These are phyloP conservation scores for Gerris lacustris DNA, from an alignment of 2,888 invertebrate species.

Conservation along the genomic window DNA sequence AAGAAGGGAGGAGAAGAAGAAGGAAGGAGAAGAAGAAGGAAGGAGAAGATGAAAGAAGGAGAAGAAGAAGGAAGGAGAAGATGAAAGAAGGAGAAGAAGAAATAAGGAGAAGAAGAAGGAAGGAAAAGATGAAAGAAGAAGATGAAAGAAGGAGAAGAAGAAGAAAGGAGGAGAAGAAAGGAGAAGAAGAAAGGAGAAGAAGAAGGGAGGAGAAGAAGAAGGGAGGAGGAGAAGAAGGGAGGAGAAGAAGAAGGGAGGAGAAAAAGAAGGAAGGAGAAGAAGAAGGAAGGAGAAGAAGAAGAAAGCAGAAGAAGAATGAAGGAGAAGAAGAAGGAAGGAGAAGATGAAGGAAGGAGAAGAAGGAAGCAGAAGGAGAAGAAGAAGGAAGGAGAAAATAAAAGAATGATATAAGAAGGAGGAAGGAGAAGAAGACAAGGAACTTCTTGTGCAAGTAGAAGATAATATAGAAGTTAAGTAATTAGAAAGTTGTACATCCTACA, in stretches of 20 bases:
- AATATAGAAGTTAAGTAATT: too few species aligned
- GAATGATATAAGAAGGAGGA: too few species aligned
- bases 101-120: slow-evolving; percentile 7
- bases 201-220: neutral
- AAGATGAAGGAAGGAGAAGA: slow-evolving; percentile 8
- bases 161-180: slow-evolving; percentile 8
- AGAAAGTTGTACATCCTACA: too few species aligned
- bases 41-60: too few species aligned
- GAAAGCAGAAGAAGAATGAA: neutral
- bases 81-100: too few species aligned
- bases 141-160: slow-evolving; percentile 8
- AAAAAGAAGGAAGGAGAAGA: slow-evolving; percentile 10
- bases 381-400: neutral
- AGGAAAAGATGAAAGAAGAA: slow-evolving; percentile 9
- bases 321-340: neutral
- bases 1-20: slow-evolving; percentile 6
- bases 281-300: slow-evolving; percentile 4
- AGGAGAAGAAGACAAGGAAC: too few species aligned
- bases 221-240: slow-evolving; percentile 6
- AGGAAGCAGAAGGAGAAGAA: neutral
- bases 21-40: neutral
- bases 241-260: neutral
- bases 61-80: too few species aligned
- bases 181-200: neutral
- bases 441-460: too few species aligned